Percentiles rank a stretch among this genome's conserved stretches.
Conservation (phyloP, 2,797 vertebrate species). For the Knipowitschia caucasica region DNA sequence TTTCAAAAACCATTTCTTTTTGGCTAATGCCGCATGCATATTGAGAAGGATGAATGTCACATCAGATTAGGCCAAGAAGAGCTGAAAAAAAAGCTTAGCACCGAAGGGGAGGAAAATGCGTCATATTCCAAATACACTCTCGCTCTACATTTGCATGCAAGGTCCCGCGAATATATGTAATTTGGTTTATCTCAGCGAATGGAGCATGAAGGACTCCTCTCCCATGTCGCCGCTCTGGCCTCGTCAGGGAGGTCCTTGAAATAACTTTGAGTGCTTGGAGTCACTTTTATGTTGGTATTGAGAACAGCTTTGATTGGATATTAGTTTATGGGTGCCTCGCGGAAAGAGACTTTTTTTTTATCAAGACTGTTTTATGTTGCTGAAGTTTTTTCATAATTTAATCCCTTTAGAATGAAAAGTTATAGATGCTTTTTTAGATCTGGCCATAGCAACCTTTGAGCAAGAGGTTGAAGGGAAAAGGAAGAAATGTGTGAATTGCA, state of each 20-base stretch:
- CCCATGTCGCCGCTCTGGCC: conserved; percentile 44
- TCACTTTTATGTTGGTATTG: conserved; percentile 58
- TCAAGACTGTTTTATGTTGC: too few species aligned
- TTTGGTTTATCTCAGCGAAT: conserved; percentile 48
- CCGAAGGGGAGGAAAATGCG: background rate
- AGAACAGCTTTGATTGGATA: conserved; percentile 53
- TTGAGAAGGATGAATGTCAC: conserved; percentile 50
- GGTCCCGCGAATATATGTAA: conserved; percentile 50
- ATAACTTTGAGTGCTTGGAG: conserved; percentile 58
- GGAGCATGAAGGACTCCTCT: conserved; percentile 63
- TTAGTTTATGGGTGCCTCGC: too few species aligned
- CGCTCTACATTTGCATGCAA: conserved; percentile 28
- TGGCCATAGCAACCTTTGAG: too few species aligned
- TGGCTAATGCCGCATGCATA: conserved; percentile 27
- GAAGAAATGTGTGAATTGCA: too few species aligned
- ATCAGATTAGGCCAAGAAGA: conserved; percentile 37
- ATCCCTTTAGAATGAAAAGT: too few species aligned
- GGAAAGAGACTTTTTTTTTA: too few species aligned
- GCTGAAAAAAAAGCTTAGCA: conserved; percentile 2
- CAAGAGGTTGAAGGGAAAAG: too few species aligned
- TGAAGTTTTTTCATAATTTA: too few species aligned
- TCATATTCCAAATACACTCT: conserved; percentile 19
- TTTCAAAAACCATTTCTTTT: conserved; percentile 32
- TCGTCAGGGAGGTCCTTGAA: conserved; percentile 67
- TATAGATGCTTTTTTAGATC: too few species aligned